Base-by-base conservation (phyloP, 2,797 vertebrate species). In the Ataeniobius toweri region DNA sequence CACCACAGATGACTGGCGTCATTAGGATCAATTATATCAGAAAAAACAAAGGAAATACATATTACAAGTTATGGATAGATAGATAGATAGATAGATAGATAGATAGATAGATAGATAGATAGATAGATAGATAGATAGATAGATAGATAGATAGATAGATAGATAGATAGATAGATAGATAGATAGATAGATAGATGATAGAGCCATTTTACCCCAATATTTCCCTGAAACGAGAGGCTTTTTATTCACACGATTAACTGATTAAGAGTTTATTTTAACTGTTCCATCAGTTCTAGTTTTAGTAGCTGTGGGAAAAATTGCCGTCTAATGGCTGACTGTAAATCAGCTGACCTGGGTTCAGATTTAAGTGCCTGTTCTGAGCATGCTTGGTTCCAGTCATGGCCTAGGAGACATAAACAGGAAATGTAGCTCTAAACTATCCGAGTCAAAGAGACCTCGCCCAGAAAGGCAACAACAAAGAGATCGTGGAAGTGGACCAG, bases 321-420 rank as follows among this genome's bases (percentile, higher is more conserved):
- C 6, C 9, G 20, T 31, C 1, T n/a, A 4, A 13, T 63, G 63
- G 2, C n/a, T 65, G 70, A 61, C 39, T 59, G 51, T 51, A 28
- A 71, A 74, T 76, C 79, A 70, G 69, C 55, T 59, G 81, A 83
- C 78, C 36, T 71, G 36, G 59, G 72, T 0, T 74, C 46, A 71
- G 71, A 18, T 74, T 6, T 0, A 6, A 56, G 61, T 24, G 31
- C 16, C 31, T 1, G 16, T 31, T 8, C 24, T 5, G 39, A 61
- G 70, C 71, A 76, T 78, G 73, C 81, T 83, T 74, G 58, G 10
- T 1, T 59, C 22, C 31, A 24, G 53, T 73, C 1, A 4, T 1
- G 20, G 70, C 24, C 44, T 3, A 36, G 61, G 63, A 78, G 39
- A 78, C 18, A 12, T 83, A 88, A 90, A 89, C 88, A 90, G 88